Evolutionary conservation across 1,140 invertebrate species (phyloP).

Genomic region (Eueides isabella): DNA sequence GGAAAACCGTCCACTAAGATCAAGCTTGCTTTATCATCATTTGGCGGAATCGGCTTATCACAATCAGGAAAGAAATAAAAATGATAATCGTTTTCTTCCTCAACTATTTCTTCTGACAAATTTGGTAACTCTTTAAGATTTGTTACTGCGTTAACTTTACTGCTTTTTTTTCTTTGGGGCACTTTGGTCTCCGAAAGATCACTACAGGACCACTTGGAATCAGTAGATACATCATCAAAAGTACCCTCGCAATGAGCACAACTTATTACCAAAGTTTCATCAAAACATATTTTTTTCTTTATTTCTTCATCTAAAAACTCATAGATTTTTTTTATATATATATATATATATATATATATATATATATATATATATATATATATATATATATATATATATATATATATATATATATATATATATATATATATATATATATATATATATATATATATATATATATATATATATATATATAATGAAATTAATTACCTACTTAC

Average conservation of each 20-base stretch:
- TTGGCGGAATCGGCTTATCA: constrained; percentile 47
- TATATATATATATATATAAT: no score
- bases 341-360: no score
- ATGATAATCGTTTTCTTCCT: constrained; percentile 71
- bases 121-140: constrained; percentile 37
- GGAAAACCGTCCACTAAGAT: constrained; percentile 68
- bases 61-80: constrained; percentile 77
- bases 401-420: no score
- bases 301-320: constrained; percentile 58
- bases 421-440: no score
- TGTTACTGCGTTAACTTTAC: constrained; percentile 35
- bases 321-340: constrained; percentile 12
- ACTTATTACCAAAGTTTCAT: constrained; percentile 73
- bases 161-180: constrained; percentile 44
- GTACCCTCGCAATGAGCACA: constrained; percentile 67
- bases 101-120: constrained; percentile 35
- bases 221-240: constrained; percentile 50
- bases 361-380: no score
- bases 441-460: no score
- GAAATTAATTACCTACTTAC: constrained; percentile 51
- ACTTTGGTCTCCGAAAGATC: constrained; percentile 47
- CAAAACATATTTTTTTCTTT: constrained; percentile 72
- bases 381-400: no score
- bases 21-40: constrained; percentile 58
- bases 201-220: constrained; percentile 62